These are phyloP conservation scores for Drosophila serrata DNA, from an alignment of 1,140 invertebrate species.

Conservation along the genomic window DNA sequence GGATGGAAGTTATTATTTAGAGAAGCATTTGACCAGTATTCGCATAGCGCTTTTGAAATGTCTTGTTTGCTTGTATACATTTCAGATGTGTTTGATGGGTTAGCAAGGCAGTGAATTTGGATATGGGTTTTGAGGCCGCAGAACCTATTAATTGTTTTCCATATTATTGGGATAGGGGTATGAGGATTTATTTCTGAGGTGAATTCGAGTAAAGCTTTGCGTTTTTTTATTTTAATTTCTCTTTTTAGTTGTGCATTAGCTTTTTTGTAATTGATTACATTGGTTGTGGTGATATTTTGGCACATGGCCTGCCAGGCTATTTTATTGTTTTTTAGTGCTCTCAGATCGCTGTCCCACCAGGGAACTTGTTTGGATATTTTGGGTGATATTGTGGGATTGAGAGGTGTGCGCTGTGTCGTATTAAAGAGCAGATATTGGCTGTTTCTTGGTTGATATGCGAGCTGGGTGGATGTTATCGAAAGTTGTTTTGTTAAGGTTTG, in stretches of 20 bases:
- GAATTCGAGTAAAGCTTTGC: neutral
- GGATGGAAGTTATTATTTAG: constrained; percentile 9
- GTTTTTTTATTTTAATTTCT: neutral
- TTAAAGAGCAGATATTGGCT: neutral
- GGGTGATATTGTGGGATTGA: neutral
- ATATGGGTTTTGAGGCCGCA: no score
- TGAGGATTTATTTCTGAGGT: neutral
- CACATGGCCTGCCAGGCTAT: neutral
- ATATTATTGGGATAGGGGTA: neutral
- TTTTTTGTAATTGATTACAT: neutral
- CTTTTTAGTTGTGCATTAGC: neutral
- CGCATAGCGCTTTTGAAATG: constrained; percentile 7
- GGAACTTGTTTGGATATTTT: constrained; percentile 17
- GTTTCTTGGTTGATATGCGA: constrained; percentile 8
- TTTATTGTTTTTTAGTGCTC: constrained; percentile 25
- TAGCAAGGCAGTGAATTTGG: neutral
- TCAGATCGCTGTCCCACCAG: constrained; percentile 18
- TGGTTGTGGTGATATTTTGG: neutral
- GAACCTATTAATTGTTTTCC: no score
- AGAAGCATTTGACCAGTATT: constrained; percentile 11
- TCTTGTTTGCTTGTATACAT: constrained; percentile 13
- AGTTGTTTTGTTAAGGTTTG: neutral
- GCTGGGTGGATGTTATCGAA: neutral
- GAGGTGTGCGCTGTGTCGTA: neutral
- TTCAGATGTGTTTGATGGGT: neutral